These are phyloP conservation scores for Labroides dimidiatus DNA, from an alignment of 2,797 vertebrate species.

Conservation along the genomic window DNA sequence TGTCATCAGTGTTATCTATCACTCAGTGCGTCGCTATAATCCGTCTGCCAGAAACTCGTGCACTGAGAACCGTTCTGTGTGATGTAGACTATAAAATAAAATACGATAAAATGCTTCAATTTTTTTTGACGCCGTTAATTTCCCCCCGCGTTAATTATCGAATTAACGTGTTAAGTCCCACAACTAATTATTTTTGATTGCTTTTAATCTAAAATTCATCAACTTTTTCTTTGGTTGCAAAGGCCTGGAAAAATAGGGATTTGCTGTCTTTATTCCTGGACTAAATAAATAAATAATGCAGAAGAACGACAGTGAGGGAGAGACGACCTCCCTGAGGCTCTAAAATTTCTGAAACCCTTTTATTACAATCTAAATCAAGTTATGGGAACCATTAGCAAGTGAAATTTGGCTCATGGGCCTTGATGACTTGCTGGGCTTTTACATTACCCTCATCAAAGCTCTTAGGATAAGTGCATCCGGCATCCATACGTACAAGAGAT, in stretches of 20 bases:
- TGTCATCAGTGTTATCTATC: too few relatives aligned
- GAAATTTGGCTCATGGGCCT: not conserved
- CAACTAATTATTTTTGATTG: too few relatives aligned
- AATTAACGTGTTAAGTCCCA: too few relatives aligned
- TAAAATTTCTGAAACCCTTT: too few relatives aligned
- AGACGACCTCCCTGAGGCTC: not conserved
- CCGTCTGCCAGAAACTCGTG: too few relatives aligned
- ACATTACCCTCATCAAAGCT: not conserved
- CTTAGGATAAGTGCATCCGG: slow-evolving; percentile 1
- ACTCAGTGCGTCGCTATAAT: too few relatives aligned
- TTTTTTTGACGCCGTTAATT: too few relatives aligned
- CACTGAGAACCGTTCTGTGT: too few relatives aligned
- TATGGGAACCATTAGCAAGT: not conserved
- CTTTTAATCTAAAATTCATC: too few relatives aligned
- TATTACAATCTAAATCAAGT: not conserved
- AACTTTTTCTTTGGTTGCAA: not conserved
- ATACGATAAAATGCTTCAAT: too few relatives aligned
- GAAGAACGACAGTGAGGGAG: not conserved
- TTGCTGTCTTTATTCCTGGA: not conserved
- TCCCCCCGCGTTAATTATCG: too few relatives aligned
- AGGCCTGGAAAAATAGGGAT: not conserved
- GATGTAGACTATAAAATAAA: too few relatives aligned
- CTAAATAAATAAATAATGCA: not conserved
- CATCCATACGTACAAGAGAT: not conserved
- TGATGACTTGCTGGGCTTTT: not conserved